Evolutionary conservation across 2,888 invertebrate genomes (phyloP), one percentile per base, ranked within the genome.

Genomic region (Thereva nobilitata): DNA sequence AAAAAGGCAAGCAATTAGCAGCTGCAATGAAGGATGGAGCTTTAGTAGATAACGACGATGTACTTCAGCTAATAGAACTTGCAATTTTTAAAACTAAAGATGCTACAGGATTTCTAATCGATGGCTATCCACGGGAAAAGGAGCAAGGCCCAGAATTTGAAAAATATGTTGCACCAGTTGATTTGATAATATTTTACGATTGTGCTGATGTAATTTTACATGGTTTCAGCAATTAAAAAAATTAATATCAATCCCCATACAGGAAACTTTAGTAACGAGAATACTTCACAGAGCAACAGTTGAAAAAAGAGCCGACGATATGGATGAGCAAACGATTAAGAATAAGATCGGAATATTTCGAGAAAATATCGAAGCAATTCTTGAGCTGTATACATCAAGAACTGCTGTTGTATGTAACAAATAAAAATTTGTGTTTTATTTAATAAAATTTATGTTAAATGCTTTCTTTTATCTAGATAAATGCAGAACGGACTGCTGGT

Each of bases 271-370:
- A 82, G 87, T 87, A 0, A 79, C 86, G 72, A 85, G 95, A 49
- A 85, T 96, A 69, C 75, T 93, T 74, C 86, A 87, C 1, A 87
- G 95, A 70, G 89, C 89, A 63, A 92, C 92, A 4, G 89, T 73
- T 0, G 78, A 78, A 63, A 81, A 92, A 45, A 87, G 95, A 47
- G 90, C 90, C 1, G 98, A 99, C 76, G 98, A 98, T 80, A 23
- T 23, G 23, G 97, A 97, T 76, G 92, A 91, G 76, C 92, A 90
- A 72, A 95, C 97, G 44, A 95, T 98, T 76, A 91, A 92, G 77
- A 90, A 93, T 70, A 86, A 98, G 52, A 85, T 99, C 70, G 85
- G 89, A 71, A 97, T 96, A 65, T 99, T 97, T 83, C 89, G 93
- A 76, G 86, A 86, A 12, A 90, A 94, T 82, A 95, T 95, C 71